Percentiles rank a stretch among this genome's conserved stretches.
Evolutionary conservation across 2,888 invertebrate genomes (phyloP).

Genomic region (Torymus tubicola): DNA sequence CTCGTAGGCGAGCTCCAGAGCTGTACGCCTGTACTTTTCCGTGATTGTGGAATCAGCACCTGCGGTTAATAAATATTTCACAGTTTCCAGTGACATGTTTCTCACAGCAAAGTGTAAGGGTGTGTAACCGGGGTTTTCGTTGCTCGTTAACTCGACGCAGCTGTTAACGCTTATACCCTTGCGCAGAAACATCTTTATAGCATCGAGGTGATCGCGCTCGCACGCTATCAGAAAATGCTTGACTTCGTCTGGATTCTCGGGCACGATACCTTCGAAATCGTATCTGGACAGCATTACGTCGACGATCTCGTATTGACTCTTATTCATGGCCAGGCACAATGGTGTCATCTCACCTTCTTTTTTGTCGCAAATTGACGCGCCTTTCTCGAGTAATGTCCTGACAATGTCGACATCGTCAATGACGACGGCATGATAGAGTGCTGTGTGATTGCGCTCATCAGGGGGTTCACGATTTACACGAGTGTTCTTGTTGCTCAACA

Average conservation of each 20-base stretch:
- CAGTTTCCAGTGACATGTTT: constrained; percentile 6
- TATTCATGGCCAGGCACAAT: constrained; percentile 6
- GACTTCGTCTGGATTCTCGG: background rate
- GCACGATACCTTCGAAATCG: constrained; percentile 7
- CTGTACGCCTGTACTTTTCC: background rate
- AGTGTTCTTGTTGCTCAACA: no score
- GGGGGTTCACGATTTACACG: no score
- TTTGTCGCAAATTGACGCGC: background rate
- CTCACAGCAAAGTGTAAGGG: constrained; percentile 37
- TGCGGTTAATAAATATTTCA: constrained; percentile 19
- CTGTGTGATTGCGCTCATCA: no score
- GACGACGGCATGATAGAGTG: no score
- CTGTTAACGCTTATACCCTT: constrained; percentile 12
- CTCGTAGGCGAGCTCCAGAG: constrained; percentile 22
- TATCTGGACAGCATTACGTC: constrained; percentile 20
- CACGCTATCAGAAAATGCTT: constrained; percentile 29
- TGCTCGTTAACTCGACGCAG: background rate
- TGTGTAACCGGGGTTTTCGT: constrained; percentile 10
- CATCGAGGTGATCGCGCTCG: background rate
- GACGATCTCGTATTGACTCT: constrained; percentile 7
- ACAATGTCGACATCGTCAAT: background rate
- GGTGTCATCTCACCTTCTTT: constrained; percentile 13
- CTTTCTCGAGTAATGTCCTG: background rate
- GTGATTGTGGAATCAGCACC: constrained; percentile 9
- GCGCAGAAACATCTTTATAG: background rate